Base-by-base conservation (phyloP, 2,888 invertebrate species). In the Cartodere bifasciata region DNA sequence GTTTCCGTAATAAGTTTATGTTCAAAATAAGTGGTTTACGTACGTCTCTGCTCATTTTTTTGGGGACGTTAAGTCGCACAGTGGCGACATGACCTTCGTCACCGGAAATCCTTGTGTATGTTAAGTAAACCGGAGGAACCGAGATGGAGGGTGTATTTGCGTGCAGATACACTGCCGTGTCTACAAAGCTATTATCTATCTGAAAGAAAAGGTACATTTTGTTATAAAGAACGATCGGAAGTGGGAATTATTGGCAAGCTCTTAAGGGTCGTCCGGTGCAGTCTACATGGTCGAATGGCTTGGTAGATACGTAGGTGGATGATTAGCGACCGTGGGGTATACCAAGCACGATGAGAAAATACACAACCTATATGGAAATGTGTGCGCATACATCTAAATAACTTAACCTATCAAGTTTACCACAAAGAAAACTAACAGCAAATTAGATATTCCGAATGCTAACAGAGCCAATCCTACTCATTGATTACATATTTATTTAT, bases 21-120 rank as follows among this genome's bases (percentile, higher is more conserved):
- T 28, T 32, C 4, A 14, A 23, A 9, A 23, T 28, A 27, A 27
- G 21, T 23, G 13, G 35, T 35, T 26, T 34, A 42, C 49, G 49
- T 49, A 56, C 56, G 36, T 49, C 49, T 26, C 41, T 46, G 27
- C 40, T 37, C 10, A 48, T 38, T 27, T 44, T 47, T 32, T 50
- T 47, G 9, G 50, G 49, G 33, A 54, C 45, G 36, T 50, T 68
- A 24, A 80, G 67, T 7, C 70, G 70, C 2, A 78, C 66, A 15
- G 72, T 72, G 1, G 83, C 48, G 2, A 64, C 57, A 39, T 75
- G 80, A 42, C 79, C 77, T 0, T 63, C 55, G 1, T 69, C 68
- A 0, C 74, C 71, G 38, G 77, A 75, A 45, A 81, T 75, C 43
- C 79, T 80, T 43, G 73, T 77, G 24, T 76, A 68, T 41, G 68